Conservation (phyloP, 2,888 invertebrate genomes). For the Synanthedon myopaeformis region DNA sequence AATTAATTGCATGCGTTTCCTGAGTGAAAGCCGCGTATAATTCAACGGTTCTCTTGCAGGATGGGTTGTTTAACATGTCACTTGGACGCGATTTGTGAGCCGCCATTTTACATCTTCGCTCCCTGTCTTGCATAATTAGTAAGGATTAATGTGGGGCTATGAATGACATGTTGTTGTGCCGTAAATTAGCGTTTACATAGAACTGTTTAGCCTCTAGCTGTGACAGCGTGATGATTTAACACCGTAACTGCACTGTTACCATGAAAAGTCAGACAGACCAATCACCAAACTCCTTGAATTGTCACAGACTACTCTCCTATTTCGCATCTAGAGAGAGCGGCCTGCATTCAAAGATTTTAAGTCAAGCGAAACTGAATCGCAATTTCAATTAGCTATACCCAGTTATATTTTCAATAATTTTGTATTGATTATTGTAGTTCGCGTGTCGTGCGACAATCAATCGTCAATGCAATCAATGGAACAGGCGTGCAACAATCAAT, state of each 20-base stretch:
- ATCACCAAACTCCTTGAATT: no score
- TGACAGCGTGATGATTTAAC: neutral
- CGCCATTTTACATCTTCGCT: constrained; percentile 64
- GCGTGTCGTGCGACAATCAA: constrained; percentile 52
- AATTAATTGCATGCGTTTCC: constrained; percentile 63
- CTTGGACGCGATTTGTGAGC: constrained; percentile 63
- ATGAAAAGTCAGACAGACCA: no score
- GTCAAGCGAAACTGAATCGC: no score
- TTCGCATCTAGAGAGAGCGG: no score
- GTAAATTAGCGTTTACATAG: constrained; percentile 24
- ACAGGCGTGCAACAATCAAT: constrained; percentile 57
- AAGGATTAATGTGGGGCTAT: constrained; percentile 61
- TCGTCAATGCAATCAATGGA: constrained; percentile 58
- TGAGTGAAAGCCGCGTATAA: constrained; percentile 47
- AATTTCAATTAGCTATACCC: no score
- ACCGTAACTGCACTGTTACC: neutral
- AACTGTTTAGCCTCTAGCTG: neutral
- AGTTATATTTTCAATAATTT: neutral
- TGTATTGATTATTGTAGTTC: constrained; percentile 10
- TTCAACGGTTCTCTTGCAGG: constrained; percentile 61
- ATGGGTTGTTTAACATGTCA: constrained; percentile 66
- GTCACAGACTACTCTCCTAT: no score
- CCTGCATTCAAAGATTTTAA: no score
- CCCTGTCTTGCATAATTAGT: constrained; percentile 65
- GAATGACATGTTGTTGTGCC: constrained; percentile 53